These are phyloP conservation scores for Tipula vernalis DNA, from an alignment of 2,888 invertebrate genomes.

Conservation along the genomic window DNA sequence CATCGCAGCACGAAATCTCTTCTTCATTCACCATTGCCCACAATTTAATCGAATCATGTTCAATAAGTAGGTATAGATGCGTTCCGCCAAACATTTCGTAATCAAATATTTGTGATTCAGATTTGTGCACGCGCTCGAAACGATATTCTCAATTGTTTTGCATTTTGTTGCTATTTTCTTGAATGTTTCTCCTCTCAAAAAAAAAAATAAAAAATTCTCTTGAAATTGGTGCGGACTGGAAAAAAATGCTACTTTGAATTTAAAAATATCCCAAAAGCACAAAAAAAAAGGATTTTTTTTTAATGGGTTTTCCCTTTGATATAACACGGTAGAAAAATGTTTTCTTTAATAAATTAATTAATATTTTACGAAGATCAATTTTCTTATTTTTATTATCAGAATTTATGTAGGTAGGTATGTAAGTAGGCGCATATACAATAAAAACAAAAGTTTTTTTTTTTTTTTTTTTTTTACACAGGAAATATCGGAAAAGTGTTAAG, in stretches of 20 bases:
- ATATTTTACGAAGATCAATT: not conserved
- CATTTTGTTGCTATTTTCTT: not conserved
- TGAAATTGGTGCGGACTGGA: not conserved
- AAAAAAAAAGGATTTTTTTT: not conserved
- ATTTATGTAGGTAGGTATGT: not conserved
- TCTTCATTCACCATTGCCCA: not conserved
- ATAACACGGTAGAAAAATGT: not conserved
- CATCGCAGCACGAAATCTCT: not conserved
- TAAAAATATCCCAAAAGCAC: not conserved
- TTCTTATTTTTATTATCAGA: not conserved
- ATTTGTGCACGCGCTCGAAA: not conserved
- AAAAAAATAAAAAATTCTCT: too few species aligned
- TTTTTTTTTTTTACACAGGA: not conserved
- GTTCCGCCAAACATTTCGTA: not conserved
- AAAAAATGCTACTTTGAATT: not conserved
- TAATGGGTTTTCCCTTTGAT: not conserved
- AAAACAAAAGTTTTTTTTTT: not conserved
- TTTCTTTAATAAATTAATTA: not conserved
- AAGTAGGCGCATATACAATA: not conserved
- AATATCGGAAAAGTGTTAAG: not conserved
- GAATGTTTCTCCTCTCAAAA: too few species aligned
- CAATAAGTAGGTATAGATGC: not conserved
- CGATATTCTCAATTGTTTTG: not conserved
- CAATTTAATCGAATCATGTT: not conserved
- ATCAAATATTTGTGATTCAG: not conserved